These are phyloP conservation scores for Penelope pileata DNA, from an alignment of 2,113 vertebrate genomes.

Conservation along the genomic window DNA sequence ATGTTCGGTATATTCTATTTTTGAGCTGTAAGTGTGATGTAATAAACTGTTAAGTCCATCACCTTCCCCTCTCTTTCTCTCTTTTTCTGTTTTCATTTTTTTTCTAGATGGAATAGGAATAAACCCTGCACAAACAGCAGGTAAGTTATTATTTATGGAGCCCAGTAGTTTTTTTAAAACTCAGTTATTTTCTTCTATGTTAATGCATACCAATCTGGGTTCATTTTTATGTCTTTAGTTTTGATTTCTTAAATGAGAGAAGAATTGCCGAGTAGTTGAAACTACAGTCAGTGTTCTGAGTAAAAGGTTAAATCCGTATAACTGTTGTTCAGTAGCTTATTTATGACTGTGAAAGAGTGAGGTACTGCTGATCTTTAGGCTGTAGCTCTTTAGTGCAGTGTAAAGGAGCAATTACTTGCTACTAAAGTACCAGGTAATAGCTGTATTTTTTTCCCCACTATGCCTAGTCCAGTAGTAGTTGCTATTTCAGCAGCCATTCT, in stretches of 20 bases:
- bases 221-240: neutral
- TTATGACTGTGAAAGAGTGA: neutral
- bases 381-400: neutral
- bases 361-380: neutral
- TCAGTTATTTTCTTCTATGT: neutral
- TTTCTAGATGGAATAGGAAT: constrained; percentile 84
- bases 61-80: neutral
- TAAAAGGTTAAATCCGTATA: neutral
- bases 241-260: neutral
- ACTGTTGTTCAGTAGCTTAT: neutral
- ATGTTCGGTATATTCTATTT: neutral
- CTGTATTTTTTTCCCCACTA: neutral
- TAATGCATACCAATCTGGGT: neutral
- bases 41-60: neutral
- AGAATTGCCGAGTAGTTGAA: neutral
- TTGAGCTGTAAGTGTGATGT: neutral
- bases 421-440: neutral
- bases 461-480: neutral
- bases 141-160: constrained; percentile 63
- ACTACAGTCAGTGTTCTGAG: neutral
- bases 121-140: constrained; percentile 84
- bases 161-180: neutral
- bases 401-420: neutral
- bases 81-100: neutral
- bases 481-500: neutral